phyloP scores from a whole-genome alignment of 1,140 invertebrate species.

The Zaprionus ornatus region DNA sequence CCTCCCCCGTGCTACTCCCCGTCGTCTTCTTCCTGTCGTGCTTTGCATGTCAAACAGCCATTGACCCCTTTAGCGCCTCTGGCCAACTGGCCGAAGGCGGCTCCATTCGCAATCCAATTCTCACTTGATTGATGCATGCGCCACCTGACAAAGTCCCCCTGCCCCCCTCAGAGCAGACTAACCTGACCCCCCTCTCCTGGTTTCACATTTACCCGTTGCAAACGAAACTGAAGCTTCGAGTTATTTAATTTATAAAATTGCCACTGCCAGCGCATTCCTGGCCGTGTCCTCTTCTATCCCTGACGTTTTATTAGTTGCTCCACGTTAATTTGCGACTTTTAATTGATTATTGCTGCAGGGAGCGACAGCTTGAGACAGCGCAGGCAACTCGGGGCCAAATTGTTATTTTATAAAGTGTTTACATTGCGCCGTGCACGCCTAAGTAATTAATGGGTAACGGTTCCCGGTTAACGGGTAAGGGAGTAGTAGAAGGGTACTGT shows the following conservation, averaged over 20 bases:
- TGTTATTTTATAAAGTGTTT: conserved; percentile 79
- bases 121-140: conserved; percentile 79
- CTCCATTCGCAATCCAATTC: conserved; percentile 78
- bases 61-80: conserved; percentile 76
- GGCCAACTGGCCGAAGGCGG: conserved; percentile 13
- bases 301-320: conserved; percentile 59
- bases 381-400: conserved; percentile 38
- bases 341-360: conserved; percentile 69
- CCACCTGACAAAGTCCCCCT: conserved; percentile 61
- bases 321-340: conserved; percentile 76
- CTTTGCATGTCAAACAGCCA: conserved; percentile 83
- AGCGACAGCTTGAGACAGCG: conserved; percentile 15
- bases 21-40: conserved; percentile 39
- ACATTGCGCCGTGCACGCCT: conserved; percentile 62
- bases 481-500: background rate
- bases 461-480: conserved; percentile 40
- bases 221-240: conserved; percentile 58
- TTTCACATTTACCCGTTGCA: conserved; percentile 13
- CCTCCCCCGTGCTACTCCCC: background rate
- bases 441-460: conserved; percentile 72
- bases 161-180: background rate
- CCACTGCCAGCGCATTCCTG: conserved; percentile 44
- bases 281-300: conserved; percentile 37
- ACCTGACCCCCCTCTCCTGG: background rate
- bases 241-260: conserved; percentile 82